Evolutionary conservation across 2,888 invertebrate genomes (phyloP).

Genomic region (Lottia scabra): DNA sequence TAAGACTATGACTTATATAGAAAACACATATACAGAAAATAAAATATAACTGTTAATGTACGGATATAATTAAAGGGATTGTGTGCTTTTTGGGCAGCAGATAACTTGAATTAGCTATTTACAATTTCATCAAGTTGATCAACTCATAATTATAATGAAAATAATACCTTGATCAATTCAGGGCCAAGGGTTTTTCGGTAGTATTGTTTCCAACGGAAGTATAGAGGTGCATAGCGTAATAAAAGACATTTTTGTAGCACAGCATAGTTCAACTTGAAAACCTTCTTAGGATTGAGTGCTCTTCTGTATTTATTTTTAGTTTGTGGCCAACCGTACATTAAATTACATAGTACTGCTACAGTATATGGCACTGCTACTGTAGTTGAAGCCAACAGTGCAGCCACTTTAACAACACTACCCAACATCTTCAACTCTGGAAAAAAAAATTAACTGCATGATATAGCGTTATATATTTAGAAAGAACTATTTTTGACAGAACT

Average conservation of each 20-base stretch:
- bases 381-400: conserved; percentile 42
- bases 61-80: too few species aligned
- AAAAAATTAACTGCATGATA: too few species aligned
- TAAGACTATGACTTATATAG: too few species aligned
- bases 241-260: conserved; percentile 46
- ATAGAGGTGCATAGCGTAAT: conserved; percentile 47
- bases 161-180: conserved; percentile 58
- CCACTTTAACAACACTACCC: conserved; percentile 19
- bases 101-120: too few species aligned
- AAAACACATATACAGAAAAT: too few species aligned
- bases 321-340: conserved; percentile 63
- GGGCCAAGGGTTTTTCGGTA: conserved; percentile 47
- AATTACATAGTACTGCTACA: conserved; percentile 56
- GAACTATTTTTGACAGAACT: too few species aligned
- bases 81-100: too few species aligned
- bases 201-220: conserved; percentile 52
- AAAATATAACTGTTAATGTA: too few species aligned
- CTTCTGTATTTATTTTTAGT: conserved; percentile 48
- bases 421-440: not conserved
- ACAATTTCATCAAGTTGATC: too few species aligned
- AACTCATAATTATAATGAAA: too few species aligned
- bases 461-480: too few species aligned
- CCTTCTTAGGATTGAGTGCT: conserved; percentile 60
- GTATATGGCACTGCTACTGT: conserved; percentile 62
- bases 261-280: conserved; percentile 58